Percentiles rank a stretch among this genome's conserved stretches.
Conservation (phyloP, 2,113 vertebrate species). For the Cynopterus brachyotis region DNA sequence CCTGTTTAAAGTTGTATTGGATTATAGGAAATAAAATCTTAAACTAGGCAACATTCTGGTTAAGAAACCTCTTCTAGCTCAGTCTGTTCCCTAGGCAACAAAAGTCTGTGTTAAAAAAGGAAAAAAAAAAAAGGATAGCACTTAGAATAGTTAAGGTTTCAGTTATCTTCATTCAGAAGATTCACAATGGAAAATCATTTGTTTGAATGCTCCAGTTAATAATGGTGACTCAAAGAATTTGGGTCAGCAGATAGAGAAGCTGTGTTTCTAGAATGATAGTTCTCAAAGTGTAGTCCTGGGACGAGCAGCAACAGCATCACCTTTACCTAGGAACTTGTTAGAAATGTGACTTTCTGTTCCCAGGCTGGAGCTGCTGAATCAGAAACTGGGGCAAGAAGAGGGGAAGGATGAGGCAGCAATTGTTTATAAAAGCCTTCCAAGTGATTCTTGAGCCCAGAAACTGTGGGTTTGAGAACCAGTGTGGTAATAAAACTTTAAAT, state of each 20-base stretch:
- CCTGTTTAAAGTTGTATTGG: slow-evolving; percentile 1
- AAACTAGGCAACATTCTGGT: neutral
- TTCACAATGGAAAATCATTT: slow-evolving; percentile 48
- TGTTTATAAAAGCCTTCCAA: neutral
- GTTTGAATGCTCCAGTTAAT: neutral
- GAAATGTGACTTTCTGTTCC: neutral
- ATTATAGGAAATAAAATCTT: slow-evolving; percentile 49
- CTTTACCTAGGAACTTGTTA: neutral
- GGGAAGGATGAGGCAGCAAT: neutral
- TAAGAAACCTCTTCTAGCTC: slow-evolving; percentile 35
- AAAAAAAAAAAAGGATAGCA: neutral
- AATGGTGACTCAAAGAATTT: slow-evolving; percentile 7
- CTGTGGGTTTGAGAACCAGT: neutral
- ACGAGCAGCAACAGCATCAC: neutral
- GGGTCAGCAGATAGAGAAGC: neutral
- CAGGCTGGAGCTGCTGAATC: neutral
- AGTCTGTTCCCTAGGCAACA: slow-evolving; percentile 70
- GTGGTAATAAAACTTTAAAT: neutral
- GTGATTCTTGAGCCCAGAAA: neutral
- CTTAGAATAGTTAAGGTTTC: slow-evolving; percentile 17
- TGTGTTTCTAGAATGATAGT: neutral
- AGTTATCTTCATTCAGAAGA: slow-evolving; percentile 44
- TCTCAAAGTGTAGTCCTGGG: neutral
- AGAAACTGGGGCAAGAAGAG: neutral
- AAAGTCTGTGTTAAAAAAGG: slow-evolving; percentile 9